A percentile compares a stretch with the other conserved stretches of the same genome.
These are phyloP conservation scores for Gasterosteus nipponicus DNA, from an alignment of 2,113 vertebrate genomes.

Conservation along the genomic window DNA sequence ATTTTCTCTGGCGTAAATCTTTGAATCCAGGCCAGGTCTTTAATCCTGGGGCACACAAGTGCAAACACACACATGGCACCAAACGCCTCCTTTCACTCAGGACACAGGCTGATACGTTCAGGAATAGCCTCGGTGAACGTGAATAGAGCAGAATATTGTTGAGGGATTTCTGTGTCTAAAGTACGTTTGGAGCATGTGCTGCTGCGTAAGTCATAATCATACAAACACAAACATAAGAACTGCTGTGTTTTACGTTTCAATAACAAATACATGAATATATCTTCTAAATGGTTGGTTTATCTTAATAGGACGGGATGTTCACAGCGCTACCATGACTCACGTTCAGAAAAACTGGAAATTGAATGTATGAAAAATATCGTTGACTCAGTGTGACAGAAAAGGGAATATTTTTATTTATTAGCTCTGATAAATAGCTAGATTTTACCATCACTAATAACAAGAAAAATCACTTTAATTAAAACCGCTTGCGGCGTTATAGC, in stretches of 20 bases:
- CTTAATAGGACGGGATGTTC: background rate
- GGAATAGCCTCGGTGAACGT: background rate
- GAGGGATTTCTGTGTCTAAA: background rate
- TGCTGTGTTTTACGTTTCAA: background rate
- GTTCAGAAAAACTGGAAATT: background rate
- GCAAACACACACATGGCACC: constrained; percentile 9
- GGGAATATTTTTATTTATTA: background rate
- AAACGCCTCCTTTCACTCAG: constrained; percentile 13
- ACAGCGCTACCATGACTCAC: background rate
- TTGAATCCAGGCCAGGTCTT: constrained; percentile 38
- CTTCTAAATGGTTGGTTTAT: background rate
- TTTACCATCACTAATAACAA: constrained; percentile 2
- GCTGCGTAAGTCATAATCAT: background rate
- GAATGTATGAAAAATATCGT: background rate
- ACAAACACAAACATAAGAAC: no score
- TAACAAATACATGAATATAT: background rate
- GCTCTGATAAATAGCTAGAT: background rate
- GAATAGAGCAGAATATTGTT: background rate
- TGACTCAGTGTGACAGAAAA: background rate
- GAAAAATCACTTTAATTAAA: background rate
- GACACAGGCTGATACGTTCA: constrained; percentile 16
- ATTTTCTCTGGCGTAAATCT: constrained; percentile 17
- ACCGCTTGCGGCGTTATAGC: background rate
- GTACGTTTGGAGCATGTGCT: no score
- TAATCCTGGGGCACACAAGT: constrained; percentile 14